Base-by-base conservation (phyloP, 2,113 vertebrate species). In the Shinisaurus crocodilurus region DNA sequence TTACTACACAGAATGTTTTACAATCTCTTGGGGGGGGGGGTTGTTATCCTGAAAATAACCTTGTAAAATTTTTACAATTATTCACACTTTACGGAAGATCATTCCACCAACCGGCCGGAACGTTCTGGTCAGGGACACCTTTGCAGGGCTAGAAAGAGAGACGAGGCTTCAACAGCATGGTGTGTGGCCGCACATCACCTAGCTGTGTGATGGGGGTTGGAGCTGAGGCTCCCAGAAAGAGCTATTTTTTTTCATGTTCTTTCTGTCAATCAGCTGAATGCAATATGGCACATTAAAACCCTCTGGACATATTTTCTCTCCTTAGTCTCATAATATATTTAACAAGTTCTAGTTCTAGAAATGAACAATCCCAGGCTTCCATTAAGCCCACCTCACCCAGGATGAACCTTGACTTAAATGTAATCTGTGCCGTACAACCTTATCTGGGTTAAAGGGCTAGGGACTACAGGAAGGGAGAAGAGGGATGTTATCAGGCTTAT, bases 241-340 rank as follows among this genome's bases (percentile, higher is more conserved):
- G 79, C 32, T 82, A 88, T 23, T 32, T 87, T 40, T n/a, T n/a
- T 75, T 86, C 0, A 0, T 9, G 82, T 81, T 88, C 88, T 94
- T 92, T 90, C 48, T 40, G 91, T 34, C 40, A 54, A 80, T 83
- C 85, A 82, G 25, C 65, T 63, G 88, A 91, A 91, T 91, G 86
- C 0, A 0, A 63, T 1, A 0, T 37, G 63, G 43, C 0, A 54
- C 69, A 83, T 75, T n/a, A 90, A 93, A 32, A 80, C 2, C 82
- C 91, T 32, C 54, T 60, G 10, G 86, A 29, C 20, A 27, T 34
- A 63, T 88, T 69, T 88, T 75, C 86, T 7, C 0, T 34, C 43
- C 50, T 70, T 60, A 43, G 76, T 7, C 76, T 74, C 37, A 70
- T 32, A 13, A 93, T 80, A 25, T 34, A 84, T 20, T 79, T 37